Evolutionary conservation across 1,140 invertebrate species (phyloP).

Genomic region (Prorops nasuta): DNA sequence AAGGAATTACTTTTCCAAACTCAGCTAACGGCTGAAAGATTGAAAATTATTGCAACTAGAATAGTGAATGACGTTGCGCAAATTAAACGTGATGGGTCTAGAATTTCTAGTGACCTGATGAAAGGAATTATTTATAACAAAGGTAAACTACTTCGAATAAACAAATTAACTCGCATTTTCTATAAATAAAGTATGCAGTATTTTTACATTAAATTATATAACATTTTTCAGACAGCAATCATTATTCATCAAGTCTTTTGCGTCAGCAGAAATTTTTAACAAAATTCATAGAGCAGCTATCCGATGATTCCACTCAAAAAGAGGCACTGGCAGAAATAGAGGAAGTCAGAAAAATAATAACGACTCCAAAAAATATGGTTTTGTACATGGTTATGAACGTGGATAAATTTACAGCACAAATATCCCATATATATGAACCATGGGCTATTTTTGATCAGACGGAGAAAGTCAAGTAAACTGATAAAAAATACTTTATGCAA

Average conservation of each 20-base stretch:
- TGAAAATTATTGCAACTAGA: constrained; percentile 75
- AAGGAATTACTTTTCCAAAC: constrained; percentile 73
- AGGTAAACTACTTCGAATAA: no score
- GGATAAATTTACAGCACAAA: constrained; percentile 56
- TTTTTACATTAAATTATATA: not conserved
- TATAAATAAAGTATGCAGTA: not conserved
- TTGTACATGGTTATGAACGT: constrained; percentile 75
- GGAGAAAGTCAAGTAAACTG: constrained; percentile 45
- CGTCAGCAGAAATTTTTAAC: constrained; percentile 77
- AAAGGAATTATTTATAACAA: constrained; percentile 63
- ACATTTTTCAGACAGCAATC: constrained; percentile 68
- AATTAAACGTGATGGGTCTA: constrained; percentile 65
- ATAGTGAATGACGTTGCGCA: constrained; percentile 75
- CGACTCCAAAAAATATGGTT: constrained; percentile 60
- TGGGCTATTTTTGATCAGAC: constrained; percentile 59
- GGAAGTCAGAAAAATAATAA: constrained; percentile 62
- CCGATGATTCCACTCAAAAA: constrained; percentile 55
- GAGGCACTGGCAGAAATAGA: constrained; percentile 65
- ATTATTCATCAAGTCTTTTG: constrained; percentile 67
- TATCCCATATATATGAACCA: constrained; percentile 53
- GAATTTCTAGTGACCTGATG: constrained; percentile 63
- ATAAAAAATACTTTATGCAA: not conserved
- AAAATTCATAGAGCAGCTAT: constrained; percentile 63
- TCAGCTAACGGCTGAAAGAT: constrained; percentile 69
- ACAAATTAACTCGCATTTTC: not conserved